These are phyloP conservation scores for Dicranocentrus wangi DNA, from an alignment of 2,888 invertebrate genomes.

Conservation along the genomic window DNA sequence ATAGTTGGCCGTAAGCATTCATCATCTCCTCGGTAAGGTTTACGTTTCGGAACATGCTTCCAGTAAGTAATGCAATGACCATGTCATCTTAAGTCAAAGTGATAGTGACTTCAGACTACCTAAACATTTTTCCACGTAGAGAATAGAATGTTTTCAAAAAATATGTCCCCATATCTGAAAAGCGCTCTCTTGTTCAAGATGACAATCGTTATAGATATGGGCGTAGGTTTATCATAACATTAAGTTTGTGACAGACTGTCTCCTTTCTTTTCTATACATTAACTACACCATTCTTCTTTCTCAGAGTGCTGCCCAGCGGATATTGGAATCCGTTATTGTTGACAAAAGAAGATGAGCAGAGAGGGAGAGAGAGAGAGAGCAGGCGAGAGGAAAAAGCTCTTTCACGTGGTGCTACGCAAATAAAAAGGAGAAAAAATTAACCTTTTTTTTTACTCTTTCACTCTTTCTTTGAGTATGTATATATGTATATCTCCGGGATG, in stretches of 20 bases:
- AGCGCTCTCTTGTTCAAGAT: constrained; percentile 33
- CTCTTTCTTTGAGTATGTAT: too few species aligned
- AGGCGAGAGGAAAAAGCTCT: constrained; percentile 1
- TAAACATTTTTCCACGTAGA: not conserved
- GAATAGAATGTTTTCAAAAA: not conserved
- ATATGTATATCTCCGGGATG: constrained; percentile 2
- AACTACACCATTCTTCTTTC: constrained; percentile 29
- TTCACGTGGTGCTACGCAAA: constrained; percentile 48
- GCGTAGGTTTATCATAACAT: constrained; percentile 51
- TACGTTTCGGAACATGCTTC: too few species aligned
- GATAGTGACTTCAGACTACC: not conserved
- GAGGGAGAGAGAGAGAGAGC: not conserved
- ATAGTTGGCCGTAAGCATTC: constrained; percentile 49
- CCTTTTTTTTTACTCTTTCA: not conserved
- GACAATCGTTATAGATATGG: constrained; percentile 53
- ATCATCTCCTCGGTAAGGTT: not conserved
- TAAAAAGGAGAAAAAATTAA: constrained; percentile 41
- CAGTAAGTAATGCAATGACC: constrained; percentile 36
- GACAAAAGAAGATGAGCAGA: constrained; percentile 54
- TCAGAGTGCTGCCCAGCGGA: constrained; percentile 55
- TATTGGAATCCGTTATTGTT: constrained; percentile 60
- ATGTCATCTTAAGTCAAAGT: constrained; percentile 26
- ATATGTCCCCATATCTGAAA: constrained; percentile 2
- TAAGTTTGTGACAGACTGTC: constrained; percentile 45
- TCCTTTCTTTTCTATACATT: constrained; percentile 38